These are phyloP conservation scores for Riptortus pedestris DNA, from an alignment of 1,140 invertebrate species.

Conservation along the genomic window DNA sequence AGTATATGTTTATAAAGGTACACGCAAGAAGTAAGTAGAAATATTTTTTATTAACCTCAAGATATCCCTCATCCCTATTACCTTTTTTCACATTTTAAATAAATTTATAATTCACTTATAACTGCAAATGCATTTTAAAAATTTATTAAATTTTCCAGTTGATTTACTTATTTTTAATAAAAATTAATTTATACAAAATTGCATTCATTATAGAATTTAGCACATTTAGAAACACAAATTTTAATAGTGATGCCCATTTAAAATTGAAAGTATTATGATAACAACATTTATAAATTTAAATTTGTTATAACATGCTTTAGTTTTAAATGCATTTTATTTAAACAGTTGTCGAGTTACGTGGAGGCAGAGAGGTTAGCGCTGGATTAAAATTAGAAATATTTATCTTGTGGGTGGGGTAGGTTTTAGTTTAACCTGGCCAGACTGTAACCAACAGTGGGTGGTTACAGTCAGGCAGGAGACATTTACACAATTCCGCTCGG, in stretches of 20 bases:
- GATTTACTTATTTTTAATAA: background rate
- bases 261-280: conserved; percentile 12
- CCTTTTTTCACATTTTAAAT: conserved; percentile 1
- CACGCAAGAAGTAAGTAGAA: background rate
- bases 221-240: conserved; percentile 17
- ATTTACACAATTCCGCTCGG: conserved; percentile 23
- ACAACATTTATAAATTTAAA: conserved; percentile 20
- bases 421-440: conserved; percentile 27
- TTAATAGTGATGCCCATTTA: conserved; percentile 23
- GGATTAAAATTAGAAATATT: conserved; percentile 27
- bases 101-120: background rate
- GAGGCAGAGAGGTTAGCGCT: conserved; percentile 38
- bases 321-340: conserved; percentile 30
- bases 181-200: conserved; percentile 25
- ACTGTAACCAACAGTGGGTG: conserved; percentile 24
- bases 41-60: conserved; percentile 12
- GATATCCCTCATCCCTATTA: conserved; percentile 25
- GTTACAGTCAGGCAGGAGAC: conserved; percentile 23
- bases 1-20: conserved; percentile 11
- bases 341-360: conserved; percentile 37
- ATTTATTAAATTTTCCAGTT: background rate
- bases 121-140: background rate
- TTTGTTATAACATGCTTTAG: conserved; percentile 27
- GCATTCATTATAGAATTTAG: conserved; percentile 24
- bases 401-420: conserved; percentile 28